phyloP scores from a whole-genome alignment of 2,113 vertebrate genomes.

The Ceyx melanurus region DNA sequence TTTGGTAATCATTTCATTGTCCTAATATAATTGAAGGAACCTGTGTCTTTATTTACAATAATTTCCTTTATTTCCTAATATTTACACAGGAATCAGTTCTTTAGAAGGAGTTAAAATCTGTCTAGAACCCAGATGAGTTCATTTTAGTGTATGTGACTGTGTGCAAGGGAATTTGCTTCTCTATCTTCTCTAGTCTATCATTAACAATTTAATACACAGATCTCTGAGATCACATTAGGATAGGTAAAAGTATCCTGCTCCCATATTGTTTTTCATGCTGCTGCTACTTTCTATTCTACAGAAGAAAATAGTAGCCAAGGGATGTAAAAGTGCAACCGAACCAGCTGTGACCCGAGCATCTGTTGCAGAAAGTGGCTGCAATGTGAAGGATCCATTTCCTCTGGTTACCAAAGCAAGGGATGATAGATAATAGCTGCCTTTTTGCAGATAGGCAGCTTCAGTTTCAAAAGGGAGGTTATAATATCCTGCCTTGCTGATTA shows the following conservation, averaged over 20 bases:
- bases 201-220: neutral
- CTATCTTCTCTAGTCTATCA: neutral
- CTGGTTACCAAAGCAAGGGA: neutral
- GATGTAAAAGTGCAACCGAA: neutral
- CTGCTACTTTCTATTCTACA: neutral
- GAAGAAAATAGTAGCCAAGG: neutral
- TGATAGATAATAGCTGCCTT: neutral
- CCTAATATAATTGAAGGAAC: neutral
- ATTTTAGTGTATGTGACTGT: neutral
- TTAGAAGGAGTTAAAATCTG: neutral
- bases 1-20: neutral
- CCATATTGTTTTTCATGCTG: neutral
- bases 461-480: neutral
- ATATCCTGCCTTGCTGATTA: neutral
- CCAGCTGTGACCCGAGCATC: neutral
- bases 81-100: neutral
- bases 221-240: neutral
- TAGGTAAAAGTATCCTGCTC: neutral
- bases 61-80: too few relatives aligned
- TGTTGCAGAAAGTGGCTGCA: neutral
- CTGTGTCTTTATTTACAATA: neutral
- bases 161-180: neutral
- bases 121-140: neutral
- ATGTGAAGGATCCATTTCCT: rapidly evolving
- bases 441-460: neutral